Evolutionary conservation across 2,888 invertebrate genomes (phyloP).

Genomic region (Barypeithes pellucidus): DNA sequence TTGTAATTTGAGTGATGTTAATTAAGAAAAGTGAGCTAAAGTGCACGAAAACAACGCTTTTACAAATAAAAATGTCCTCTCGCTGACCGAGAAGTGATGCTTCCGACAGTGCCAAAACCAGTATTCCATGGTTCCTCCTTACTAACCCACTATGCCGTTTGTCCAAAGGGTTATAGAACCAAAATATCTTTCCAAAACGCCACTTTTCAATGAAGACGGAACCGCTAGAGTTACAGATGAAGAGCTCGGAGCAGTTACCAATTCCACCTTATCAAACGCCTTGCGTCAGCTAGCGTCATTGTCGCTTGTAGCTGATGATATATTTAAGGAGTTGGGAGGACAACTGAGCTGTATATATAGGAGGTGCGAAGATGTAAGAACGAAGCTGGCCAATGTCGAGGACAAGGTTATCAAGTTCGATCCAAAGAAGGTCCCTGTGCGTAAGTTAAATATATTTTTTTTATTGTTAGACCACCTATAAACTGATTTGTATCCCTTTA

Average conservation of each 20-base stretch:
- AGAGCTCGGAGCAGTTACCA: slow-evolving; percentile 90
- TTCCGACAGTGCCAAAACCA: background rate
- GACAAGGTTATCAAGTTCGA: slow-evolving; percentile 83
- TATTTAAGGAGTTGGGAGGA: slow-evolving; percentile 86
- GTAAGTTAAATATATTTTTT: slow-evolving; percentile 77
- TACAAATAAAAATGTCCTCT: background rate
- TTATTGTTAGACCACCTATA: too few species aligned
- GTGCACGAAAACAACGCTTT: background rate
- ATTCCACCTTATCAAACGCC: slow-evolving; percentile 89
- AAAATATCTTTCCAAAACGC: slow-evolving; percentile 82
- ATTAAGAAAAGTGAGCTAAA: slow-evolving; percentile 19
- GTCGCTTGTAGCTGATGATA: slow-evolving; percentile 87
- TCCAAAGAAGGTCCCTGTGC: slow-evolving; percentile 93
- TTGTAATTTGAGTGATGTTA: slow-evolving; percentile 2
- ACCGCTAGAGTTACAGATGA: slow-evolving; percentile 77
- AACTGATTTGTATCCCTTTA: background rate
- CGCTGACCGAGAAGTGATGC: slow-evolving; percentile 21
- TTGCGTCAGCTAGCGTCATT: slow-evolving; percentile 89
- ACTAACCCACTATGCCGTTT: slow-evolving; percentile 82
- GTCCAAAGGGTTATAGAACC: slow-evolving; percentile 89
- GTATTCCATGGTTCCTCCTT: background rate
- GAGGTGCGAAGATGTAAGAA: slow-evolving; percentile 81
- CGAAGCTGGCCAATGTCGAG: slow-evolving; percentile 81
- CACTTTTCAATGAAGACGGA: slow-evolving; percentile 76
- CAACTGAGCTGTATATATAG: slow-evolving; percentile 84